Evolutionary conservation across 2,797 vertebrate species (phyloP).

Genomic region (Aeoliscus strigatus): DNA sequence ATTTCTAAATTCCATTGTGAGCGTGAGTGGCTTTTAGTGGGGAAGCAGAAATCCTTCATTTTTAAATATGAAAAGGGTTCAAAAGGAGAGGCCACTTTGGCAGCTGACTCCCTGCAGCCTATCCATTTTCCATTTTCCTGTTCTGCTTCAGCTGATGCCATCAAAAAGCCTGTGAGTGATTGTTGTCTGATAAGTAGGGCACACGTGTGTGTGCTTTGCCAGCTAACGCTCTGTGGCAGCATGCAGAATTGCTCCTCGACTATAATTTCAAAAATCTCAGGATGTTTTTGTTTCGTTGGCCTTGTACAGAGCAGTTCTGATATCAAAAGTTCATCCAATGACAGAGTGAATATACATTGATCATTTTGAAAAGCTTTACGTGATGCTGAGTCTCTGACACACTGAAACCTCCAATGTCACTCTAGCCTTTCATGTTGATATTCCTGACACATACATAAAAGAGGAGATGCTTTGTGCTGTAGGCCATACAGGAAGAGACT

Average conservation of each 20-base stretch:
- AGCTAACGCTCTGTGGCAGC: constrained; percentile 32
- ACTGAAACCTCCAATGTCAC: neutral
- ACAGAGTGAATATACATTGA: neutral
- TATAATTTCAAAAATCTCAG: neutral
- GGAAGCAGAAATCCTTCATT: constrained; percentile 4
- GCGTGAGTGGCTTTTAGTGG: constrained; percentile 2
- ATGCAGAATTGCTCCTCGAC: constrained; percentile 1
- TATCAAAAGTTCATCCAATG: neutral
- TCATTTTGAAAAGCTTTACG: neutral
- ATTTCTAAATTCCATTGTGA: too few relatives aligned
- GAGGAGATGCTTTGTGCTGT: constrained; percentile 7
- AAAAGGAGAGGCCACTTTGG: constrained; percentile 27
- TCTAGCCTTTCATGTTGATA: constrained; percentile 4
- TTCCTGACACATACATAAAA: constrained; percentile 2
- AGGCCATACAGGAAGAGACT: constrained; percentile 16
- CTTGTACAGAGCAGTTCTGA: neutral
- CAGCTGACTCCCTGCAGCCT: constrained; percentile 38
- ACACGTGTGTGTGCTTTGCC: constrained; percentile 43
- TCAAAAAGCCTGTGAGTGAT: constrained; percentile 59
- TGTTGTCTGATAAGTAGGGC: constrained; percentile 64
- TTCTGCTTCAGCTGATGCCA: constrained; percentile 61
- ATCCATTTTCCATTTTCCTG: constrained; percentile 43
- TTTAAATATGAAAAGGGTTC: constrained; percentile 35
- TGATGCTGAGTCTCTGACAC: constrained; percentile 14
- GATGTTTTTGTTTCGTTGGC: too few relatives aligned